phyloP scores from a whole-genome alignment of 2,888 invertebrate species.

The Ennomos erosarius region DNA sequence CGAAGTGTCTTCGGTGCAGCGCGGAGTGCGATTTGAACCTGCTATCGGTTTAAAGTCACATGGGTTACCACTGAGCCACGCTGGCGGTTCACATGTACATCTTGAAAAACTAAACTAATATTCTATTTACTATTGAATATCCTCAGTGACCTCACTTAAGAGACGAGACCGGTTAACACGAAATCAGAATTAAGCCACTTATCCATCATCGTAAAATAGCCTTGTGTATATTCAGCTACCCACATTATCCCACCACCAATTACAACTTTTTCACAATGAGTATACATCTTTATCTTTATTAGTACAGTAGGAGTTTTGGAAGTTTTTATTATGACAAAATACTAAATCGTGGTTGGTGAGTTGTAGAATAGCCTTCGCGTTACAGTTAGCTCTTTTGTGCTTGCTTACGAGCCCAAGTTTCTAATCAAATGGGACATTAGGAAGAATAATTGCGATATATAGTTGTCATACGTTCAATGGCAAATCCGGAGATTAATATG shows the following conservation, averaged over 20 bases:
- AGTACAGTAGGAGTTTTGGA: neutral
- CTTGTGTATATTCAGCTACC: conserved; percentile 55
- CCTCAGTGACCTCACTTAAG: conserved; percentile 23
- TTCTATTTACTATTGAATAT: neutral
- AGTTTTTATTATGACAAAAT: conserved; percentile 5
- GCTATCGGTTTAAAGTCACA: no score
- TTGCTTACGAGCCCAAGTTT: conserved; percentile 64
- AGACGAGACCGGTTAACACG: conserved; percentile 51
- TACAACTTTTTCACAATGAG: conserved; percentile 11
- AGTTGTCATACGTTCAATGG: conserved; percentile 76
- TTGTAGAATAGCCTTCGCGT: conserved; percentile 65
- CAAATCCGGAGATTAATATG: conserved; percentile 59
- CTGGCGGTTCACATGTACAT: no score
- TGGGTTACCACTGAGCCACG: no score
- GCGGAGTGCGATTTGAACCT: no score
- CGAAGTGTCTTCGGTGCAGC: no score
- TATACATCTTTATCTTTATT: no score
- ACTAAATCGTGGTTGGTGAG: neutral
- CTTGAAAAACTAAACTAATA: no score
- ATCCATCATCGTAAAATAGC: conserved; percentile 79
- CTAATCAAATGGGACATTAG: conserved; percentile 81
- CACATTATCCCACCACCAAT: neutral
- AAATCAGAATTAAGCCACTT: conserved; percentile 73
- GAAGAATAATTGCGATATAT: conserved; percentile 78
- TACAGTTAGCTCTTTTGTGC: conserved; percentile 73